Conservation (phyloP, 2,113 vertebrate species). For the Enhydra lutris region DNA sequence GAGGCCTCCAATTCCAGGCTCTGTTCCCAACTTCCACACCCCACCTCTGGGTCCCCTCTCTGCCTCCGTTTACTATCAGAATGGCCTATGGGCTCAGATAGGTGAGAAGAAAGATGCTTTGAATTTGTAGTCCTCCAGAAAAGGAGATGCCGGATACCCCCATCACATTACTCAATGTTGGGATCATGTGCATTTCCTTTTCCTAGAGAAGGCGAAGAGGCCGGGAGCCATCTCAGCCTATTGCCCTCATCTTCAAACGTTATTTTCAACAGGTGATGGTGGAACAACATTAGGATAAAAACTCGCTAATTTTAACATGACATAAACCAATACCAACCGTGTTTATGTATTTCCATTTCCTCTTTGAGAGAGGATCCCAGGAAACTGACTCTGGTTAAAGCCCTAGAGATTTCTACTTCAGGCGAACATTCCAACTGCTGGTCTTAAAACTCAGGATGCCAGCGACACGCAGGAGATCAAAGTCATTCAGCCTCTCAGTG, state of each 20-base stretch:
- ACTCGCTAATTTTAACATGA: not conserved
- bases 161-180: fast-evolving
- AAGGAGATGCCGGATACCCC: not conserved
- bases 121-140: not conserved
- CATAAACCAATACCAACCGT: no score
- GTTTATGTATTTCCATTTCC: not conserved
- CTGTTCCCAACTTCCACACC: not conserved
- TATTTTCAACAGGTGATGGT: not conserved
- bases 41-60: not conserved
- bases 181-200: not conserved
- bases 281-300: no score
- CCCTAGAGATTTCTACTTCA: not conserved
- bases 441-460: no score
- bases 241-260: not conserved
- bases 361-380: not conserved
- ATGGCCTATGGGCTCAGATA: not conserved
- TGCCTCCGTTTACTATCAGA: not conserved
- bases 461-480: not conserved
- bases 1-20: not conserved
- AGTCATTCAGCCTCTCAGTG: not conserved
- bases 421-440: not conserved
- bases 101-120: not conserved
- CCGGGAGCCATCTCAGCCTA: not conserved
- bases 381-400: not conserved
- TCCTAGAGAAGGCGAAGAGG: not conserved